phyloP scores from a whole-genome alignment of 2,113 vertebrate species.

The Catharus fuscescens region DNA sequence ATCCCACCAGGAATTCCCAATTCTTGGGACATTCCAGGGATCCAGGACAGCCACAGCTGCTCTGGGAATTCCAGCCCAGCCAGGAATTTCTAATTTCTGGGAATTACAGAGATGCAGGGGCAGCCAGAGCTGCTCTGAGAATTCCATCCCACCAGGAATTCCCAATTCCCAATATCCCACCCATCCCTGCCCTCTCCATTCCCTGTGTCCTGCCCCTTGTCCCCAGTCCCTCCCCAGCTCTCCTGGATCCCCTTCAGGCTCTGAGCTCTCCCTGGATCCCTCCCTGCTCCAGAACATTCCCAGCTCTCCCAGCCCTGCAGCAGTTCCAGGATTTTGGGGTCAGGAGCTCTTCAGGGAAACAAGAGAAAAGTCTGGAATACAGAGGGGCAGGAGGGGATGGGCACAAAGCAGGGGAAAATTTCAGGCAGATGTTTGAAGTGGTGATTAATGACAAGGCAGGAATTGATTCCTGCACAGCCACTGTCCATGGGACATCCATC shows the following conservation, averaged over 20 bases:
- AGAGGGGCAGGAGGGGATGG: background rate
- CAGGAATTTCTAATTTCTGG: too few species aligned
- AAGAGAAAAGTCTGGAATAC: background rate
- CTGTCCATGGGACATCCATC: background rate
- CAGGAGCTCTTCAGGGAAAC: rapidly evolving
- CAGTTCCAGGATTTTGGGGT: rapidly evolving
- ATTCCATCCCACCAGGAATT: too few species aligned
- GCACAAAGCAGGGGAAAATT: background rate
- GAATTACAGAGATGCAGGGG: too few species aligned
- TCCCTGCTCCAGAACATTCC: rapidly evolving
- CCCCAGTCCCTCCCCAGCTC: background rate
- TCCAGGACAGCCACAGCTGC: background rate
- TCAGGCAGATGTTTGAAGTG: background rate
- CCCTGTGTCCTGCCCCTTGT: background rate
- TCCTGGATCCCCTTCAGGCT: background rate
- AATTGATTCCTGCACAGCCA: background rate
- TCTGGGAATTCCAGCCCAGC: background rate
- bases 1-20: too few species aligned
- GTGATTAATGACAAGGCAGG: background rate
- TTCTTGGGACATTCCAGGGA: background rate
- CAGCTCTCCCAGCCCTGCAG: background rate
- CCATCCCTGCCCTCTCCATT: rapidly evolving
- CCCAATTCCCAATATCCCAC: rapidly evolving
- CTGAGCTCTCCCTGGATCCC: background rate
- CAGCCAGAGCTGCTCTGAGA: too few species aligned